Evolutionary conservation across 2,888 invertebrate species (phyloP).

Genomic region (Ornithoptera alexandrae): DNA sequence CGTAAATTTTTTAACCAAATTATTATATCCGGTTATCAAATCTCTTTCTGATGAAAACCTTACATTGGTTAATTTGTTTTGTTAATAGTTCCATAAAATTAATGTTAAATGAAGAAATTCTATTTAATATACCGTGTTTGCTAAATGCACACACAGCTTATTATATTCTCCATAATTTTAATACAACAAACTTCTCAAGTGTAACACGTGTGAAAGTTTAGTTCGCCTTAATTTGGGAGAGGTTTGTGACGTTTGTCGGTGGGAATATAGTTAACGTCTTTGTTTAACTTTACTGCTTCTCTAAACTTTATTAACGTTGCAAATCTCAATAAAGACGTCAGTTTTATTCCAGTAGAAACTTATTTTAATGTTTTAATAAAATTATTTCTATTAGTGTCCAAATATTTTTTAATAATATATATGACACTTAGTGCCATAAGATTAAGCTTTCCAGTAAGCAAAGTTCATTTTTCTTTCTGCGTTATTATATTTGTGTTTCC

Average conservation of each 20-base stretch:
- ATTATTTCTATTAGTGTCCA: background rate
- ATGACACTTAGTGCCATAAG: background rate
- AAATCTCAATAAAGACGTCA: constrained; percentile 5
- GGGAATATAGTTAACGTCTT: constrained; percentile 15
- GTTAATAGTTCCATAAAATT: no score
- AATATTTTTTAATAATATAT: background rate
- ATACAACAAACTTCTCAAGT: constrained; percentile 5
- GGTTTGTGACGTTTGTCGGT: constrained; percentile 16
- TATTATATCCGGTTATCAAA: no score
- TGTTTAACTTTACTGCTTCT: constrained; percentile 20
- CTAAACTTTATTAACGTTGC: constrained; percentile 22
- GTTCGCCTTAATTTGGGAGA: constrained; percentile 9
- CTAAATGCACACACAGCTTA: background rate
- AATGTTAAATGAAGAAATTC: no score
- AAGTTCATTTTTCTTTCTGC: constrained; percentile 14
- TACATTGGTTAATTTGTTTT: no score
- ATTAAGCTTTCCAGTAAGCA: constrained; percentile 17
- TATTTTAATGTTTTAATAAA: background rate
- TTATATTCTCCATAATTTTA: background rate
- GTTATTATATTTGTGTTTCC: constrained; percentile 5
- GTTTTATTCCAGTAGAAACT: constrained; percentile 8
- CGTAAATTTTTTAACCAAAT: no score
- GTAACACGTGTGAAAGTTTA: constrained; percentile 14
- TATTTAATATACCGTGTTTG: no score
- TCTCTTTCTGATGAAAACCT: no score